phyloP scores from a whole-genome alignment of 53 echinoderm and acorn worm species.

The Echinometra lucunter region DNA sequence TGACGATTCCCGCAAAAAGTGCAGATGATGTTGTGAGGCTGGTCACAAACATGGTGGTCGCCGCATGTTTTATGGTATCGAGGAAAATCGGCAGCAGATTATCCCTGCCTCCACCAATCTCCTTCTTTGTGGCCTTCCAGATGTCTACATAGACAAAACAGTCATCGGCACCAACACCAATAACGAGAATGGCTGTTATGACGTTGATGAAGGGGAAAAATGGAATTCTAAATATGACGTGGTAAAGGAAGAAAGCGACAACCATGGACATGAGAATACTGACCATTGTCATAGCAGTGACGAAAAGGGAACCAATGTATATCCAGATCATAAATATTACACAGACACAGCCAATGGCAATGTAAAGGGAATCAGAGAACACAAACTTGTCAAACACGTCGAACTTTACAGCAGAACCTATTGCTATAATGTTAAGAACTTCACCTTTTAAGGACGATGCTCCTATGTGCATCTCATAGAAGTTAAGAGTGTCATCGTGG shows the following conservation, averaged over 20 bases:
- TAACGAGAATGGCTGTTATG: slow-evolving; percentile 65
- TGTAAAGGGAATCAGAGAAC: slow-evolving; percentile 68
- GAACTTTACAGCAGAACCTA: slow-evolving; percentile 73
- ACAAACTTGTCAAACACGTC: slow-evolving; percentile 69
- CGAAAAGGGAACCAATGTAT: slow-evolving; percentile 77
- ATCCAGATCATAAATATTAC: slow-evolving; percentile 81
- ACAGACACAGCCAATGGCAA: slow-evolving; percentile 64
- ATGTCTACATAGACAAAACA: slow-evolving; percentile 86
- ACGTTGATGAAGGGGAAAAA: slow-evolving; percentile 86
- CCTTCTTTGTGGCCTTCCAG: slow-evolving; percentile 72
- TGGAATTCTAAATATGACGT: slow-evolving; percentile 65
- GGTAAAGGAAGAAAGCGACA: slow-evolving; percentile 78
- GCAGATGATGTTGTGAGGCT: slow-evolving; percentile 81
- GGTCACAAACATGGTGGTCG: slow-evolving; percentile 83
- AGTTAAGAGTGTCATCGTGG: slow-evolving; percentile 26
- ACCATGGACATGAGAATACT: slow-evolving; percentile 72
- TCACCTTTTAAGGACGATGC: slow-evolving; percentile 37
- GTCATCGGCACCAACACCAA: slow-evolving; percentile 90
- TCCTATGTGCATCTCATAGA: slow-evolving; percentile 73
- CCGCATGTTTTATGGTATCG: slow-evolving; percentile 77
- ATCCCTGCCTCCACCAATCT: background rate
- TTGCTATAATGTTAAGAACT: slow-evolving; percentile 61
- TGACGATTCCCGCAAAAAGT: slow-evolving; percentile 71
- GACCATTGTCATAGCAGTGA: slow-evolving; percentile 72
- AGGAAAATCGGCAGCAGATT: slow-evolving; percentile 32